Percentiles rank a stretch among this genome's conserved stretches.
phyloP scores from a whole-genome alignment of 2,797 vertebrate genomes.

The Poeciliopsis turneri region DNA sequence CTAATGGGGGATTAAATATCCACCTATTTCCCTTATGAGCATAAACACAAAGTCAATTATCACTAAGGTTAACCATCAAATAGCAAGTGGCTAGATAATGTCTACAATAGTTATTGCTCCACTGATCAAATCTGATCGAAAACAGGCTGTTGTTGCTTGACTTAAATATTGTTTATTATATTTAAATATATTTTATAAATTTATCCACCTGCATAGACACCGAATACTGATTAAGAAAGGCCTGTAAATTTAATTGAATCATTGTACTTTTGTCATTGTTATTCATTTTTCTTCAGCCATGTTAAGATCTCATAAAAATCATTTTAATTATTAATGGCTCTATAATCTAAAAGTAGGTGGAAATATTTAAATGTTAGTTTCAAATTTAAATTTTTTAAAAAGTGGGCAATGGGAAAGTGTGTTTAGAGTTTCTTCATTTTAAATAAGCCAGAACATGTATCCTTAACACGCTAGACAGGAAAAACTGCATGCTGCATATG shows the following conservation, averaged over 20 bases:
- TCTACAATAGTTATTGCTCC: neutral
- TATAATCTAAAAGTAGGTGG: neutral
- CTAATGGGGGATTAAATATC: neutral
- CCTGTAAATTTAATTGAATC: neutral
- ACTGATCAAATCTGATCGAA: no score
- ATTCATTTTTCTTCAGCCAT: neutral
- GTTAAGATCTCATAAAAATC: neutral
- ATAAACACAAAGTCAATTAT: neutral
- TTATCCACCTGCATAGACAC: neutral
- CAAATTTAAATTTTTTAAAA: neutral
- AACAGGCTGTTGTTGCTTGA: no score
- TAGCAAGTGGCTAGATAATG: conserved; percentile 2
- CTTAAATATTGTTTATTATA: no score
- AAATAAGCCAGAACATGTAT: conserved; percentile 8
- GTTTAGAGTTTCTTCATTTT: neutral
- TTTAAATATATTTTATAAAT: neutral
- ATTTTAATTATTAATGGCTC: neutral
- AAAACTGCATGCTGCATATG: neutral
- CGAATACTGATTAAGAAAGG: neutral
- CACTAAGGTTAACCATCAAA: conserved; percentile 15
- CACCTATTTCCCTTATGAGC: neutral
- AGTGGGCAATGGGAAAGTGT: neutral
- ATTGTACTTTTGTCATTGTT: neutral
- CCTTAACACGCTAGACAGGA: neutral
- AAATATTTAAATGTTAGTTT: neutral